These are phyloP conservation scores for Hirudo medicinalis DNA, from an alignment of 1,140 invertebrate species.

Conservation along the genomic window DNA sequence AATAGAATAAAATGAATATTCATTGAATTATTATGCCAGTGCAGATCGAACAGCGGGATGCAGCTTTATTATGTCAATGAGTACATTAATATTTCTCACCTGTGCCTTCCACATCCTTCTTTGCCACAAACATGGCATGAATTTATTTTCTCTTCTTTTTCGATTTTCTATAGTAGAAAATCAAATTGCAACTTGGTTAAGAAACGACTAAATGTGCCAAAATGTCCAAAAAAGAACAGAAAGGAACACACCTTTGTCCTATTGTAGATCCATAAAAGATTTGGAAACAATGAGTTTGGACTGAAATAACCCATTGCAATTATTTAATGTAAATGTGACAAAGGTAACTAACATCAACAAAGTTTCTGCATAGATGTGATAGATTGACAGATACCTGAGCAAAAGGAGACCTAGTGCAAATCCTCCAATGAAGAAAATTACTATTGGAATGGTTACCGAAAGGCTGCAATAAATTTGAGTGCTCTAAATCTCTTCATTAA, in stretches of 20 bases:
- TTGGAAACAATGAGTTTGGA: not conserved
- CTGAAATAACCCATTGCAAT: not conserved
- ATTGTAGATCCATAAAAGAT: conserved; percentile 5
- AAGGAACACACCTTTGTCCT: not conserved
- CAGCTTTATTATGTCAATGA: not conserved
- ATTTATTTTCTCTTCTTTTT: not conserved
- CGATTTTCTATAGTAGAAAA: not conserved
- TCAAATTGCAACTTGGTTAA: not conserved
- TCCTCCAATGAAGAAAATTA: too few relatives aligned
- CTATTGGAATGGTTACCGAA: too few relatives aligned
- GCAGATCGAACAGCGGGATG: not conserved
- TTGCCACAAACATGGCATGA: conserved; percentile 6
- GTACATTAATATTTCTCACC: not conserved
- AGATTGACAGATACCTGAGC: too few relatives aligned
- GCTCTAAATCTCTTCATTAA: too few relatives aligned
- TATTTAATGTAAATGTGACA: too few relatives aligned
- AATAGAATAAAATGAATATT: conserved; percentile 1
- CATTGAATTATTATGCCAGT: not conserved
- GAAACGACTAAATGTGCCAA: not conserved
- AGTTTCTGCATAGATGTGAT: too few relatives aligned
- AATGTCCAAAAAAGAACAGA: not conserved
- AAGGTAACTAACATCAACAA: too few relatives aligned
- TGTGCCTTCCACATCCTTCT: conserved; percentile 7
- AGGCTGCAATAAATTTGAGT: too few relatives aligned
- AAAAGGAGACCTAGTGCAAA: too few relatives aligned